Conservation (phyloP, 2,888 invertebrate species). For the Smittia aterrima region DNA sequence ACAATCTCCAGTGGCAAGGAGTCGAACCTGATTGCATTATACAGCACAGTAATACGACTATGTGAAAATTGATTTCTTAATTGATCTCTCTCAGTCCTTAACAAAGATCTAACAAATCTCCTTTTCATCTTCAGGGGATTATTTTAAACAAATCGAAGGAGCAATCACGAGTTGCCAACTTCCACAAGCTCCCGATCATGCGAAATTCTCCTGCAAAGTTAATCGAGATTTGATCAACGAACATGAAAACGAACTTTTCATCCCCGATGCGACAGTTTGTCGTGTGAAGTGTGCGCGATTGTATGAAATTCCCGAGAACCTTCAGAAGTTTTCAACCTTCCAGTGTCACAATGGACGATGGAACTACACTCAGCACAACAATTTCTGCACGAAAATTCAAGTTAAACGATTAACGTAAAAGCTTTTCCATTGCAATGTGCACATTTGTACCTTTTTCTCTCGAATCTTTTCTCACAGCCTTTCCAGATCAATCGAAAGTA, state of each 20-base stretch:
- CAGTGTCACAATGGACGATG: conserved; percentile 44
- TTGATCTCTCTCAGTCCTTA: neutral
- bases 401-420: conserved; percentile 24
- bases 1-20: conserved; percentile 44
- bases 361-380: conserved; percentile 43
- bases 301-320: conserved; percentile 43
- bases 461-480: neutral
- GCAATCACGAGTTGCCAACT: conserved; percentile 42
- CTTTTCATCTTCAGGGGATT: conserved; percentile 1
- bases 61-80: conserved; percentile 22
- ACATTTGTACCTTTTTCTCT: neutral
- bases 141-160: conserved; percentile 31
- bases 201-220: conserved; percentile 44
- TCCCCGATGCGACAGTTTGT: conserved; percentile 44
- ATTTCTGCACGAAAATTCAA: conserved; percentile 43
- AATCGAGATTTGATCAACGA: conserved; percentile 42
- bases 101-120: neutral
- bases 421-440: neutral
- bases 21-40: conserved; percentile 37
- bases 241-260: conserved; percentile 42
- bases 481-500: too few relatives aligned
- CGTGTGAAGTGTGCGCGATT: conserved; percentile 43
- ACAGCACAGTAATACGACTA: conserved; percentile 38
- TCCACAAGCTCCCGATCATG: conserved; percentile 43
- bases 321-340: conserved; percentile 42